Conservation (phyloP, 2,113 vertebrate species). For the Desmodus rotundus region DNA sequence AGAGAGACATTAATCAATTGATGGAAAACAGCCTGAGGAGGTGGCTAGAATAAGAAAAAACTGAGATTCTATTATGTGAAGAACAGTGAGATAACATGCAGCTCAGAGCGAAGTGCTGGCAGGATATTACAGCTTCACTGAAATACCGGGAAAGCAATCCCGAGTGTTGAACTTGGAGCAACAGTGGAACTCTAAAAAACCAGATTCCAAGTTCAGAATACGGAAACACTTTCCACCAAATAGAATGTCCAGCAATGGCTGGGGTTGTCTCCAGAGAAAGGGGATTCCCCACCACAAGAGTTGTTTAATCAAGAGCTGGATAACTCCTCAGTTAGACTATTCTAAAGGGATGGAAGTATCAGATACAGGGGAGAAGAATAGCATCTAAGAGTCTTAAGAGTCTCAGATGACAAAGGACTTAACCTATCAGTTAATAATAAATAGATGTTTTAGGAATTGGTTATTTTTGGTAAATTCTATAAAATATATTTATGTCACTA, state of each 20-base stretch:
- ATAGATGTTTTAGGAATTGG: neutral
- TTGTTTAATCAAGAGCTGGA: neutral
- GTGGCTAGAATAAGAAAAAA: neutral
- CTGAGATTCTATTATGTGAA: neutral
- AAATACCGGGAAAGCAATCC: neutral
- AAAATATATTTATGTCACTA: neutral
- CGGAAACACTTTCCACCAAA: neutral
- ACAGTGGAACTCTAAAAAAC: neutral
- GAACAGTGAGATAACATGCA: neutral
- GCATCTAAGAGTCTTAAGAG: neutral
- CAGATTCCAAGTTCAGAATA: neutral
- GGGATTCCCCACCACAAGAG: neutral
- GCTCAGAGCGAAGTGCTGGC: neutral
- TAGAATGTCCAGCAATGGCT: neutral
- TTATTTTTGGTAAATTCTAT: neutral
- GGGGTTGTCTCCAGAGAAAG: neutral
- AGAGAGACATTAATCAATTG: neutral
- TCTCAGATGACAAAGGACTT: neutral
- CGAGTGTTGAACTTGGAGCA: neutral
- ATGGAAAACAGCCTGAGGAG: neutral
- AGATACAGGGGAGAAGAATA: neutral
- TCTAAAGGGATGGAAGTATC: neutral
- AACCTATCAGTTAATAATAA: neutral
- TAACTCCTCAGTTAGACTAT: neutral
- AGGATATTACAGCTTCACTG: neutral